Base-by-base conservation (phyloP, 2,888 invertebrate genomes). In the Cordilura impudica region DNA sequence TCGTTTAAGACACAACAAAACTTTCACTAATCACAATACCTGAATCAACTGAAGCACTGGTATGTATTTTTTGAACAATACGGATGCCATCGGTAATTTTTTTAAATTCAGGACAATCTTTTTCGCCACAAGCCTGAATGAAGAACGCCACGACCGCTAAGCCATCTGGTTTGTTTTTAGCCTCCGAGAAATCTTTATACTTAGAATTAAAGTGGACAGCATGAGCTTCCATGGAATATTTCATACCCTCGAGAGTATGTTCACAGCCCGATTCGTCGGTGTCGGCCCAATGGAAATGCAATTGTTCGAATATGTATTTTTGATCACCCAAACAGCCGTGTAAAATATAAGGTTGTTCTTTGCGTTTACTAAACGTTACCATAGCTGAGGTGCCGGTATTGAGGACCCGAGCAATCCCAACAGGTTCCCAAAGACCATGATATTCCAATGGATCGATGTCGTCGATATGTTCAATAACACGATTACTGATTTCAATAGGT, bases 271-370 rank as follows among this genome's bases (percentile, higher is more conserved):
- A 93, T 84, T 93, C 93, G 83, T 94, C 93, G 61, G 93, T 93
- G 19, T 94, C 93, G 1, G 93, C 93, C 95, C 95, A 95, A 88
- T 96, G 95, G 88, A 95, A 95, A 89, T 95, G 95, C 88, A 95
- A 91, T 87, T 95, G 95, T 82, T 94, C 94, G 79, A 95, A 94
- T 69, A 93, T 91, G 84, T 93, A 95, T 78, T 93, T 92, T 61
- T 93, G 92, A 8, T 92, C 90, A 66, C 90, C 90, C 6, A 94
- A 89, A 0, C 94, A 94, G 0, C 94, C 94, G 0, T 94, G 94
- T 53, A 91, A 90, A 2, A 94, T 88, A 26, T 91, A 91, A 0
- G 94, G 94, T 49, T 91, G 88, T 54, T 92, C 91, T 69, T 86
- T 86, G 6, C 91, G 90, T 12, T 93, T 91, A 72, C 92, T 91